phyloP scores from a whole-genome alignment of 2,113 vertebrate genomes.

The Eidolon helvum region DNA sequence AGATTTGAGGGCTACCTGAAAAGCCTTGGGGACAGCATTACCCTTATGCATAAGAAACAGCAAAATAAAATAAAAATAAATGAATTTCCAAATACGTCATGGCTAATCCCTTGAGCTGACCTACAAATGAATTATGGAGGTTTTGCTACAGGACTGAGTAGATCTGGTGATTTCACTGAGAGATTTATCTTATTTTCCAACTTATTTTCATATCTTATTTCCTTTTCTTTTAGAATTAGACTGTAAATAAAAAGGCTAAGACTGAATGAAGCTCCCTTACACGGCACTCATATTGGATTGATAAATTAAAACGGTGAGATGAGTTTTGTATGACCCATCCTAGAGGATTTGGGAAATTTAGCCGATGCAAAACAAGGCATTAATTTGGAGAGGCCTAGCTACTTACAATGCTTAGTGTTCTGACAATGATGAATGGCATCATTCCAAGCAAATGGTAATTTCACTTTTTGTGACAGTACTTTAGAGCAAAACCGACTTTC shows the following conservation, averaged over 20 bases:
- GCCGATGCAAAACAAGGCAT: conserved; percentile 99
- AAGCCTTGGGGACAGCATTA: conserved; percentile 94
- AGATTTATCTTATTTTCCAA: conserved; percentile 98
- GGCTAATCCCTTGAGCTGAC: conserved; percentile 91
- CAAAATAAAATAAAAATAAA: conserved; percentile 97
- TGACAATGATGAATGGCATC: conserved; percentile 99
- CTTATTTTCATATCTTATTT: conserved; percentile 99
- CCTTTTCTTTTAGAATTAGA: conserved; percentile 97
- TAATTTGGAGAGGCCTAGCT: conserved; percentile 98
- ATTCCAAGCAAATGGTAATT: conserved; percentile 99
- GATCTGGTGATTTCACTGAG: conserved; percentile 90
- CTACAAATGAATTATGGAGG: conserved; percentile 90
- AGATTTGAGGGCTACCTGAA: conserved; percentile 93
- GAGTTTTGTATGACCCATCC: conserved; percentile 95
- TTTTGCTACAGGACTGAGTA: conserved; percentile 87
- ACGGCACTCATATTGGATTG: conserved; percentile 92
- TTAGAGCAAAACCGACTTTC: conserved; percentile 98
- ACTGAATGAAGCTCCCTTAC: conserved; percentile 85
- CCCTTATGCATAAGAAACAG: conserved; percentile 93
- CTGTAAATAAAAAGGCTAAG: conserved; percentile 92
- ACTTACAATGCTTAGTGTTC: conserved; percentile 95
- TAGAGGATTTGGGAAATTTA: conserved; percentile 99
- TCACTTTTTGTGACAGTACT: conserved; percentile 99
- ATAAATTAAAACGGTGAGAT: conserved; percentile 95
- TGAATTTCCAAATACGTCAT: conserved; percentile 93